phyloP scores from a whole-genome alignment of 2,113 vertebrate genomes.

The Vulpes ferrilata region DNA sequence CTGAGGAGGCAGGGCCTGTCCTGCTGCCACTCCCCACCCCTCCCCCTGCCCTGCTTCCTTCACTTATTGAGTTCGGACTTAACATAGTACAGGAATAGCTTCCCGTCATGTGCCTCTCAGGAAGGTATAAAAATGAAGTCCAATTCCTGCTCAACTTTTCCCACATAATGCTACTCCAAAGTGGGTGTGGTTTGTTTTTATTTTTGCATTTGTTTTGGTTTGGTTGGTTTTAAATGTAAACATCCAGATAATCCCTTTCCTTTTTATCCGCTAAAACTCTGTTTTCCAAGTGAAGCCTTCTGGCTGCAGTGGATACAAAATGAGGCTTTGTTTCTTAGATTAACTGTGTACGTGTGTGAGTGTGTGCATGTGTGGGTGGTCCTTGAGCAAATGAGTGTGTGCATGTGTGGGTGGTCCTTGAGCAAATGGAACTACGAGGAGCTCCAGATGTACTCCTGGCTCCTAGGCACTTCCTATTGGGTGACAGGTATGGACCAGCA shows the following conservation, averaged over 20 bases:
- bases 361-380: not conserved
- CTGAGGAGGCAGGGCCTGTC: not conserved
- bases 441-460: not conserved
- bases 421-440: not conserved
- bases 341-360: not conserved
- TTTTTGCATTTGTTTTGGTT: not conserved
- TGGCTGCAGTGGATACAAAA: not conserved
- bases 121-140: slow-evolving; percentile 63
- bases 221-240: not conserved
- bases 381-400: not conserved
- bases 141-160: slow-evolving; percentile 27
- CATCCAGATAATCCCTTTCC: not conserved
- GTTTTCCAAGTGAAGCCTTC: not conserved
- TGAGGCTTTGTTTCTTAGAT: not conserved
- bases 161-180: not conserved
- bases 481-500: not conserved
- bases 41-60: not conserved
- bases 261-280: not conserved
- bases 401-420: not conserved
- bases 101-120: slow-evolving; percentile 69
- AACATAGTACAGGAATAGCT: not conserved
- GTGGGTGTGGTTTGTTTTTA: slow-evolving; percentile 10
- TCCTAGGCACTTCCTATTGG: not conserved
- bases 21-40: not conserved
- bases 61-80: not conserved